A percentile compares a stretch with the other conserved stretches of the same genome.
phyloP scores from a whole-genome alignment of 2,797 vertebrate species.

The Sparidentex hasta region DNA sequence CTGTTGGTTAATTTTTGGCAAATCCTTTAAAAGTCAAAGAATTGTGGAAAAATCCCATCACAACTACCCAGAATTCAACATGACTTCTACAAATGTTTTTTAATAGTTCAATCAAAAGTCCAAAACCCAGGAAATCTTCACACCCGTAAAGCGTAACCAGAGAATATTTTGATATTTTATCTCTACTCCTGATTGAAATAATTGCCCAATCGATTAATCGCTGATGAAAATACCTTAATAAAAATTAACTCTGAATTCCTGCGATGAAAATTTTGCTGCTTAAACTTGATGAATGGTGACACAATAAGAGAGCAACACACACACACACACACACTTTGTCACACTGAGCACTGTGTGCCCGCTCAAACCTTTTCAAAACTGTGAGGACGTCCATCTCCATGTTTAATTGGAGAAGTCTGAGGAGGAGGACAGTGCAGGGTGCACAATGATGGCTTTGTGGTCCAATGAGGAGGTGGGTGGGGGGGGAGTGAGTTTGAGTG shows the following conservation, averaged over 20 bases:
- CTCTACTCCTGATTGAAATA: not conserved
- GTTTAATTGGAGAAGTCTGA: constrained; percentile 89
- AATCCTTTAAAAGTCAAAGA: not conserved
- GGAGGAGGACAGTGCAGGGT: constrained; percentile 74
- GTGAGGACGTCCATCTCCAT: constrained; percentile 82
- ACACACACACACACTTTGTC: not conserved
- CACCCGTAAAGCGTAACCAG: not conserved
- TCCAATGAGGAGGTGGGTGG: constrained; percentile 75
- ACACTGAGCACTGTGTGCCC: constrained; percentile 35
- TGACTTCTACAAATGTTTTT: not conserved
- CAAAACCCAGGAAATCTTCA: not conserved
- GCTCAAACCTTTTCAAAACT: constrained; percentile 61
- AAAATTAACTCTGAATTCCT: not conserved
- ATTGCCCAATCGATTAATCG: not conserved
- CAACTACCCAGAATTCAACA: not conserved
- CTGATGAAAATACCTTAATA: too few relatives aligned
- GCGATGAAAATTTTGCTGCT: not conserved
- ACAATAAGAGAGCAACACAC: constrained; percentile 21
- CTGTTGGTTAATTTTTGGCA: too few relatives aligned
- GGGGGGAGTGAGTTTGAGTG: not conserved
- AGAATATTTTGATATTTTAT: not conserved
- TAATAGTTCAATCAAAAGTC: not conserved
- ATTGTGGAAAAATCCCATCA: not conserved
- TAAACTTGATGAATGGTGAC: not conserved
- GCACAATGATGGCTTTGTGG: constrained; percentile 94